Evolutionary conservation across 2,888 invertebrate genomes (phyloP).

Genomic region (Leptarthrus brevirostris): DNA sequence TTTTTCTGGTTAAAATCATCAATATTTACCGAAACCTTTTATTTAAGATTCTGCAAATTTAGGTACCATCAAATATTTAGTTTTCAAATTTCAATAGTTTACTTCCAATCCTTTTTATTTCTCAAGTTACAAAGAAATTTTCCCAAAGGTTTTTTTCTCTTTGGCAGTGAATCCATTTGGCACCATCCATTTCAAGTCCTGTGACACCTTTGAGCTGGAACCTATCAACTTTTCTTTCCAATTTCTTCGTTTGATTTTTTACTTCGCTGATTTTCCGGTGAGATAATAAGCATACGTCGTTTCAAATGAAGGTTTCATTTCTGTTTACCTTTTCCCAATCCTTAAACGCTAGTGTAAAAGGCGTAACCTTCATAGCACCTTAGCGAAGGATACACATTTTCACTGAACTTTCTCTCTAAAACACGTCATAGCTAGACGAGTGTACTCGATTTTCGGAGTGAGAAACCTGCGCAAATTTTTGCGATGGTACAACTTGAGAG

Average conservation of each 20-base stretch:
- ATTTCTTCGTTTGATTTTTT: conserved; percentile 7
- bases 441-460: background rate
- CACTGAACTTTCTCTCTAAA: background rate
- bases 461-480: background rate
- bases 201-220: too few species aligned
- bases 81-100: too few species aligned
- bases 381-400: background rate
- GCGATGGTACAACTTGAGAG: background rate
- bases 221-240: background rate
- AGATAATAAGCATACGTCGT: conserved; percentile 30
- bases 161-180: too few species aligned
- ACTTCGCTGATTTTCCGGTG: conserved; percentile 8
- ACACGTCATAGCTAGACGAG: too few species aligned
- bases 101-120: too few species aligned
- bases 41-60: too few species aligned
- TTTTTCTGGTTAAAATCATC: too few species aligned
- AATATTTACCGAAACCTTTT: too few species aligned
- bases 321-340: conserved; percentile 3
- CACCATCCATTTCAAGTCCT: too few species aligned
- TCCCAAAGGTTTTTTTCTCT: too few species aligned
- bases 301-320: conserved; percentile 11
- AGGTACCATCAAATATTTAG: too few species aligned
- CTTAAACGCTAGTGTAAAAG: conserved; percentile 8
- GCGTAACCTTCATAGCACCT: conserved; percentile 18
- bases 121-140: too few species aligned